Conservation (phyloP, 2,113 vertebrate genomes). For the Sigmodon hispidus region DNA sequence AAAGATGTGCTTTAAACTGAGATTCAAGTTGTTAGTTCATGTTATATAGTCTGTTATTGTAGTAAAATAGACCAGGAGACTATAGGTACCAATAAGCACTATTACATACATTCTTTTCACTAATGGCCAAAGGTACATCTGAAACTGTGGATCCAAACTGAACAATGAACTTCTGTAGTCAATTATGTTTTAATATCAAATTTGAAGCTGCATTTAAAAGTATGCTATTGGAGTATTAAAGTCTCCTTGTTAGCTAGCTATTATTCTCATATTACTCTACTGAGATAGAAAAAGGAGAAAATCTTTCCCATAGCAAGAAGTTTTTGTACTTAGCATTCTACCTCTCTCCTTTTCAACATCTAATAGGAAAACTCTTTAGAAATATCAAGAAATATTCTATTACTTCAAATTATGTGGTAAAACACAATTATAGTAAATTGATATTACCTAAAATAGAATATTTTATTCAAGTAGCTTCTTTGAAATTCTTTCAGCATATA, state of each 20-base stretch:
- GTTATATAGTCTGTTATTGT: neutral
- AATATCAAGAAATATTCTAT: neutral
- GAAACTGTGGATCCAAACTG: conserved; percentile 25
- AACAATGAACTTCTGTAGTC: neutral
- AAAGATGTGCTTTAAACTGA: neutral
- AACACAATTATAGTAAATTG: neutral
- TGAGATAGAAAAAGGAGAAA: neutral
- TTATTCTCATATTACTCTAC: neutral
- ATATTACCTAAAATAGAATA: neutral
- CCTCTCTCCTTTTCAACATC: neutral
- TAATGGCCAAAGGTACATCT: neutral
- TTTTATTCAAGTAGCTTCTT: neutral
- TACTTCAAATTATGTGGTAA: neutral
- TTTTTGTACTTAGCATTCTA: neutral
- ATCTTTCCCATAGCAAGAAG: neutral
- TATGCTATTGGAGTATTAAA: neutral
- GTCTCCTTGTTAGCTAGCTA: neutral
- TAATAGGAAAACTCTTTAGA: neutral
- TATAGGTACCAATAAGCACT: neutral
- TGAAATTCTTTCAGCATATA: neutral
- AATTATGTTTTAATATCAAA: neutral
- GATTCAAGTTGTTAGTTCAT: neutral
- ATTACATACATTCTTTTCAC: neutral
- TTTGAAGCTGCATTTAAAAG: neutral
- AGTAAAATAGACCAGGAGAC: neutral